Percentiles rank a stretch among this genome's conserved stretches.
phyloP scores from a whole-genome alignment of 1,140 invertebrate genomes.

The Tenebrio molitor region DNA sequence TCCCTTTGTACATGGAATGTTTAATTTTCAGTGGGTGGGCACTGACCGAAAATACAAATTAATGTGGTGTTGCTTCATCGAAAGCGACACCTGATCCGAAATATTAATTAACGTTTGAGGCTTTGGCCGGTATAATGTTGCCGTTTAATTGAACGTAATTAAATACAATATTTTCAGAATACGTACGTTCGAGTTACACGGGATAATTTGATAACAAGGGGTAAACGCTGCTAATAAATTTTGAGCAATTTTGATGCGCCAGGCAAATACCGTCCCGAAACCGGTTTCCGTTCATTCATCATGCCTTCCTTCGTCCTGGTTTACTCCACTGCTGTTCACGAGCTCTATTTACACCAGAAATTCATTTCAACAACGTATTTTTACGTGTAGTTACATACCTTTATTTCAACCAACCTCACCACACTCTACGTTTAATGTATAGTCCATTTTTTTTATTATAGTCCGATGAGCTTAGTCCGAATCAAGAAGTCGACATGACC shows the following conservation, averaged over 20 bases:
- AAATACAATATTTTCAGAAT: slow-evolving; percentile 26
- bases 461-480: too few species aligned
- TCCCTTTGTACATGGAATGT: slow-evolving; percentile 19
- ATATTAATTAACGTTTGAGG: slow-evolving; percentile 28
- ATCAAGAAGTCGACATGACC: too few species aligned
- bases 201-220: slow-evolving; percentile 40
- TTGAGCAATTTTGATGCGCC: slow-evolving; percentile 20
- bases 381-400: too few species aligned
- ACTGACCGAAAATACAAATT: background rate
- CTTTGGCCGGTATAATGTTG: slow-evolving; percentile 19
- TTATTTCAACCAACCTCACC: too few species aligned
- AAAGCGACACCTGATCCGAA: slow-evolving; percentile 28
- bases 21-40: slow-evolving; percentile 21
- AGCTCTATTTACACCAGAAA: too few species aligned
- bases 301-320: background rate
- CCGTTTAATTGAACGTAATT: slow-evolving; percentile 38
- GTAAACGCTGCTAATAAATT: slow-evolving; percentile 26
- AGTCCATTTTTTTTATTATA: too few species aligned
- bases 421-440: too few species aligned
- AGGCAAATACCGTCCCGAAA: background rate
- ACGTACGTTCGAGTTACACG: slow-evolving; percentile 17
- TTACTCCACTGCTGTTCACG: too few species aligned
- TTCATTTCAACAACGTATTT: too few species aligned
- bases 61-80: background rate
- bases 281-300: background rate